Base-by-base conservation (phyloP, 2,888 invertebrate genomes). In the Drosophila neoperkinsi region DNA sequence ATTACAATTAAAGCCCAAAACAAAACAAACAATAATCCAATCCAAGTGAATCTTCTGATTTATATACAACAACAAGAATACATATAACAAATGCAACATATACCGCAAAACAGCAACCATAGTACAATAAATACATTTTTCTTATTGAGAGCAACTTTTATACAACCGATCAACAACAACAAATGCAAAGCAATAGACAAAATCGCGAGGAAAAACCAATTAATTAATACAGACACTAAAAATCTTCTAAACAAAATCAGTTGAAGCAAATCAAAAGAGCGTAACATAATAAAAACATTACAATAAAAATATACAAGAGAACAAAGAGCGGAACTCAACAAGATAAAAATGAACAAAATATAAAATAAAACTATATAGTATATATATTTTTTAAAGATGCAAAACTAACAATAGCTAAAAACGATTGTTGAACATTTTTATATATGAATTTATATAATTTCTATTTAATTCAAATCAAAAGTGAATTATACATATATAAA, bases 41-140 rank as follows among this genome's bases (percentile, higher is more conserved):
- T 74, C 79, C 66, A 77, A 83, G 13, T 63, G 52, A 76, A 71
- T 79, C 67, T 71, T 65, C 65, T 65, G 67, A 72, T 75, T 79
- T 65, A 59, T 56, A 74, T 64, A 65, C 51, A 77, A 57, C 31
- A 55, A 51, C 52, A 62, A 77, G 66, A 79, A 76, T 71, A 68
- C 50, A 74, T 81, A 77, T 71, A 87, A 88, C 82, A 86, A 87
- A 61, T 79, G 82, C 83, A 80, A 82, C 84, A 72, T 68, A 69
- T 79, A 86, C 82, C 74, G 83, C 88, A 87, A 78, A 77, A 73
- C 81, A 76, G 87, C 81, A 88, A 88, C 87, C 82, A 89, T 82
- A 91, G 91, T 87, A 91, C 89, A 90, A 90, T 90, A 90, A 85
- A 77, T 68, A 79, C 69, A 70, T 79, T 85, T 88, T 90, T 88